Evolutionary conservation across 92 coral and sea anemone species (phyloP).

Genomic region (Desmophyllum pertusum): DNA sequence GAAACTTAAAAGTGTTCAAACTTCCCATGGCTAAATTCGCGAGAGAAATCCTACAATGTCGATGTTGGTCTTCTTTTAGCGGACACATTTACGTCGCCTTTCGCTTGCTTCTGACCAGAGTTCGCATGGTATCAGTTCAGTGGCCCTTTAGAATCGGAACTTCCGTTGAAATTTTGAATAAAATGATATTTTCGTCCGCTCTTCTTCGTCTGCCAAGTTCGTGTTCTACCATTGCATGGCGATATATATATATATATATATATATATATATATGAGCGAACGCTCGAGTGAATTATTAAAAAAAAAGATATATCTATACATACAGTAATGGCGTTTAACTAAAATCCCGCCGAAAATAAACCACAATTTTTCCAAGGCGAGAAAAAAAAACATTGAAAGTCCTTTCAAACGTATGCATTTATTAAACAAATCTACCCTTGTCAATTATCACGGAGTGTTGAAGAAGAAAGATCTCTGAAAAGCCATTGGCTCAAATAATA

Average conservation of each 20-base stretch:
- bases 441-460: slow-evolving; percentile 1
- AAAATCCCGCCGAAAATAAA: background rate
- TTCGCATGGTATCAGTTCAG: too few species aligned
- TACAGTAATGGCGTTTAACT: background rate
- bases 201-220: background rate
- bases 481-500: background rate
- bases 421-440: background rate
- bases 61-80: background rate
- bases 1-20: background rate
- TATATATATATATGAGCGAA: too few species aligned
- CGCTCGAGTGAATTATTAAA: background rate
- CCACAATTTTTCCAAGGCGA: slow-evolving; percentile 17
- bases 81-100: background rate
- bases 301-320: slow-evolving; percentile 2
- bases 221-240: background rate
- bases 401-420: background rate
- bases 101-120: background rate
- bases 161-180: background rate
- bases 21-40: background rate
- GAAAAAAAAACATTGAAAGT: background rate
- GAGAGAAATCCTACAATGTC: background rate
- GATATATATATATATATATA: too few species aligned
- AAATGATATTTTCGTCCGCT: background rate
- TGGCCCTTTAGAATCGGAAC: background rate
- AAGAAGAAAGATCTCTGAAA: background rate